A percentile compares a stretch with the other conserved stretches of the same genome.
Conservation (phyloP, 2,113 vertebrate genomes). For the Pachypanchax playfairii region DNA sequence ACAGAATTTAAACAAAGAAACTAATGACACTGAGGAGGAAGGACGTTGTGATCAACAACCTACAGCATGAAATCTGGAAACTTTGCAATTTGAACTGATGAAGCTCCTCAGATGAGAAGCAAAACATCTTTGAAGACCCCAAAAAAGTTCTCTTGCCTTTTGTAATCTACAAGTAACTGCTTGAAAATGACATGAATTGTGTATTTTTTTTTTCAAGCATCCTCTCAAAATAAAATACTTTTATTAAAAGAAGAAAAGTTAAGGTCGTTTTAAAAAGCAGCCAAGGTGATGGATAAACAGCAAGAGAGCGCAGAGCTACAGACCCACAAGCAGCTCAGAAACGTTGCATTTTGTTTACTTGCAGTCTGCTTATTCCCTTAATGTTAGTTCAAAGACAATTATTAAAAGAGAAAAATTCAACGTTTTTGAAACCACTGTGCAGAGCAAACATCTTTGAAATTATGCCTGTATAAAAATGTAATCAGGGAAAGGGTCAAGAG, state of each 20-base stretch:
- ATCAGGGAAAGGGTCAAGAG: constrained; percentile 40
- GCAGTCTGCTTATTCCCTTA: constrained; percentile 58
- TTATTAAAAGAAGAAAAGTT: neutral
- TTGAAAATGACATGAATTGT: constrained; percentile 31
- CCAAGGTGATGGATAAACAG: constrained; percentile 27
- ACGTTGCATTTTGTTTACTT: constrained; percentile 53
- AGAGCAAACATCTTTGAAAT: constrained; percentile 41
- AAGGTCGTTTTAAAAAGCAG: constrained; percentile 27
- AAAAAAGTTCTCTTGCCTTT: neutral
- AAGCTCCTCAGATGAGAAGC: too few species aligned
- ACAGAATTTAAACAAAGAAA: too few species aligned
- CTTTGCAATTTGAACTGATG: too few species aligned
- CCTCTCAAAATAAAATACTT: constrained; percentile 5
- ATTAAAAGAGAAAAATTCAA: constrained; percentile 58
- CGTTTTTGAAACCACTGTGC: constrained; percentile 34
- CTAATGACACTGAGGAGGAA: too few species aligned
- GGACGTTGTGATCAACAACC: too few species aligned
- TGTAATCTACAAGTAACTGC: constrained; percentile 33
- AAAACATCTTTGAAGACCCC: too few species aligned
- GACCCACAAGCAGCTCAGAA: constrained; percentile 20
- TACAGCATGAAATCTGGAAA: too few species aligned
- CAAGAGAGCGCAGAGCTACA: constrained; percentile 8
- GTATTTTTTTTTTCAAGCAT: constrained; percentile 20
- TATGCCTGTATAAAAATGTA: constrained; percentile 45
- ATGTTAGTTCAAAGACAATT: constrained; percentile 54